These are phyloP conservation scores for Arge pagana DNA, from an alignment of 2,888 invertebrate genomes.

Conservation along the genomic window DNA sequence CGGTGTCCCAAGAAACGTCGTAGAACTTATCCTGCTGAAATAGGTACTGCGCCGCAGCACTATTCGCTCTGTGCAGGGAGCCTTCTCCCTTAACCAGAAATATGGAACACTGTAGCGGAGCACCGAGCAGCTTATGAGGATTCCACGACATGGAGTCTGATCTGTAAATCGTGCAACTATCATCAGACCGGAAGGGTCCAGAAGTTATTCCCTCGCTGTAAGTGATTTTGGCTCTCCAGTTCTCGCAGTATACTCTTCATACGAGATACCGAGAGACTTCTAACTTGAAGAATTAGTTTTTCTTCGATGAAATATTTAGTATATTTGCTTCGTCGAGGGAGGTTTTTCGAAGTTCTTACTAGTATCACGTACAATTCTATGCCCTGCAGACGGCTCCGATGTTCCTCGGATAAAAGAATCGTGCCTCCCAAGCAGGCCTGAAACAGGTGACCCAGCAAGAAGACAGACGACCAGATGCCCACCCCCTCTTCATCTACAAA, in stretches of 20 bases:
- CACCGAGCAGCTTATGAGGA: conserved; percentile 84
- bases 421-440: conserved; percentile 83
- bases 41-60: conserved; percentile 74
- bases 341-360: conserved; percentile 13
- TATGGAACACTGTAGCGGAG: conserved; percentile 77
- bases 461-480: no score
- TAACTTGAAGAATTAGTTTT: conserved; percentile 3
- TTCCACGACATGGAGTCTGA: conserved; percentile 84
- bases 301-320: not conserved
- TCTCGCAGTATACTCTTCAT: no score
- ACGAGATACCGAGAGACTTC: not conserved
- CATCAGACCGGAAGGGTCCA: not conserved
- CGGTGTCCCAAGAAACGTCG: conserved; percentile 77
- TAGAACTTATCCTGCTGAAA: conserved; percentile 88
- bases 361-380: conserved; percentile 64
- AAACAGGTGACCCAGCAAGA: no score
- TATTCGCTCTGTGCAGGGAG: conserved; percentile 70
- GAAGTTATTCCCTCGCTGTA: not conserved
- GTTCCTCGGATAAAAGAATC: conserved; percentile 69
- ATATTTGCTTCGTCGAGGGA: not conserved
- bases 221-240: no score
- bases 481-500: no score
- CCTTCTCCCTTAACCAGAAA: conserved; percentile 68
- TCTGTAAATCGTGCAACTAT: conserved; percentile 56
- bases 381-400: conserved; percentile 67